Evolutionary conservation across 2,888 invertebrate species (phyloP), one percentile per base, ranked within the genome.

Genomic region (Tuberolachnus salignus): DNA sequence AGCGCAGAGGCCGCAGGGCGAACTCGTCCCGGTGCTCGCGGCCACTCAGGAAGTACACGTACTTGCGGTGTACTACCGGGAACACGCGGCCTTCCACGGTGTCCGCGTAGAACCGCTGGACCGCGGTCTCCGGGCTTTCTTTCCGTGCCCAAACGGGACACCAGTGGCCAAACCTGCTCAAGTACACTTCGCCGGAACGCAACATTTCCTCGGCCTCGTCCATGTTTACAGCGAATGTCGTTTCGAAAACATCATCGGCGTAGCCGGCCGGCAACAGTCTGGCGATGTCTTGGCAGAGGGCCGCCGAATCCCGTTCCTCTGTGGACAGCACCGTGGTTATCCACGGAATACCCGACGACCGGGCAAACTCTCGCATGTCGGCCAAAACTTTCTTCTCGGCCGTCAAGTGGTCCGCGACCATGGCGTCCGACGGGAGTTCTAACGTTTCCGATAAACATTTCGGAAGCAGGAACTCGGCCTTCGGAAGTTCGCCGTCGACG

Each of bases 101-200:
- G 19, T 72, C 26, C 19, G 14, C 13, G 10, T n/a, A 57, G 1
- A 59, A 59, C 13, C 2, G 9, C 9, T 10, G 34, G 16, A 19
- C 16, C 3, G 3, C 11, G 8, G 19, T 13, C 1, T 72, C 14
- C 0, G 16, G 19, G 0, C 23, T 14, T 51, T 19, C 34, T 26
- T 19, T 42, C 6, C 3, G 0, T 2, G n/a, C 16, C 9, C 23
- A 49, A 4, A 72, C 49, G 3, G 72, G 72, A 3, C 72, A 72
- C 72, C 72, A 49, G 14, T 46, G 26, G 1, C 72, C 59, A 14
- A 46, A 72, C 19, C 3, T 16, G 26, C 72, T 72, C 26, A 72
- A 9, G 26, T 59, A 49, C 14, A 49, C 72, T 44, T 72, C 59
- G 3, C 72, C 72, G 4, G 13, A 8, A 1, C 13, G n/a, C 3